Evolutionary conservation across 2,888 invertebrate species (phyloP), one percentile per base, ranked within the genome.

Genomic region (Graphium colonna): DNA sequence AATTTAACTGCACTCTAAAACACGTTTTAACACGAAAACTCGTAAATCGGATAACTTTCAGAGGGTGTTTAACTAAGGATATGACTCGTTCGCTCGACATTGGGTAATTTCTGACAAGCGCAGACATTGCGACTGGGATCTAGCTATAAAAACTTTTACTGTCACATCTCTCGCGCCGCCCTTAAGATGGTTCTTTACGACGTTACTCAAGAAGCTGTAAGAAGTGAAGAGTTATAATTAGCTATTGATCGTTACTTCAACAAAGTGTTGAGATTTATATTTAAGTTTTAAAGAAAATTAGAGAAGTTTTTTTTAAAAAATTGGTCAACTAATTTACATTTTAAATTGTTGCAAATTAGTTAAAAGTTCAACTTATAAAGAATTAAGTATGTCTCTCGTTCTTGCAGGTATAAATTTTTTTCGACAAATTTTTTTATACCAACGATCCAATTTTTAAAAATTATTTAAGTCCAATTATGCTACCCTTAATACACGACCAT

Each of bases 141-240:
- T 68, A 65, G 68, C 66, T 63, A 76, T 83, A 82, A 82, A 83
- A 80, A 79, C 72, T 80, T 82, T 81, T 78, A 82, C 76, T 79
- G 75, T 77, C 78, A 71, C 71, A 72, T 77, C 77, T 76, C 75
- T 80, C 75, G 77, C 68, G 76, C 70, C 70, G 73, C 68, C 76
- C 77, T 73, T 73, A 31, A 31, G 71, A 76, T 71, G 77, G 70
- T 74, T 69, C 69, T 31, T 31, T 31, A 31, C 31, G 66, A 66
- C 47, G 76, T 78, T 74, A 79, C 64, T 31, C 10, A 31, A 31
- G 31, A 9, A 31, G 31, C 31, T 7, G 8, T 31, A 31, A 9
- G 8, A 9, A 7, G 10, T 31, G 31, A 31, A 31, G 31, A 31
- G 31, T 31, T 31, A 31, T 9, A 10, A 31, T 31, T 31, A 31